Base-by-base conservation (phyloP, 35 echinoderm and acorn worm species). In the Ptychodera flava region DNA sequence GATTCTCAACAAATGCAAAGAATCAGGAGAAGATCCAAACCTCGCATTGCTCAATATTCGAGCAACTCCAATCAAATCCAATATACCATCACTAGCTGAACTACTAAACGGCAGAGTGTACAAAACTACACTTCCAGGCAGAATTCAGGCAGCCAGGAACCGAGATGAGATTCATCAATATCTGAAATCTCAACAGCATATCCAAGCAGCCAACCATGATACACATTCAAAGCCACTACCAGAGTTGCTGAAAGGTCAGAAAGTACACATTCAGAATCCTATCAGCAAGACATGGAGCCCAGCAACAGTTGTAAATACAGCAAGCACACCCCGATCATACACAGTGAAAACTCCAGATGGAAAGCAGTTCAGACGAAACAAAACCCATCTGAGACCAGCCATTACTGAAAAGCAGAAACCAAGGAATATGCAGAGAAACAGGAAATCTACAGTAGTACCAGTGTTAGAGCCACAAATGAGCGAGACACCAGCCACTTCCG, bases 1-100 rank as follows among this genome's bases (percentile, higher is more conserved):
- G 0, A 80, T 33, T 16, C 78, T 91, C 32, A 91, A 29, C 15
- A 91, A 91, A 91, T 86, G 84, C 34, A 38, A 80, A 52, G 36
- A 87, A 77, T 34, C 84, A 1, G 45, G 34, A 1, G 76, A 86
- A 36, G 90, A 87, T 38, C 28, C 84, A 80, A 53, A 86, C 28
- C 33, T 77, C 27, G 86, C 86, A 77, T 31, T 92, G 35, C 79
- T 91, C 6, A 28, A 16, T 27, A 30, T 91, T 28, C 76, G 84
- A 28, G 78, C 89, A 0, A 91, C 89, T 31, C 84, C 89, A 31
- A 16, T 91, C 10, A 86, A 88, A 37, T 33, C 12, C 29, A 77
- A 83, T 31, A 30, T 88, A 34, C 85, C 85, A 37, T 92, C 91
- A 1, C 91, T 86, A 28, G 91, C 86, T 30, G 86, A 92, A 78